phyloP scores from a whole-genome alignment of 2,888 invertebrate species.

The Teleogryllus oceanicus region DNA sequence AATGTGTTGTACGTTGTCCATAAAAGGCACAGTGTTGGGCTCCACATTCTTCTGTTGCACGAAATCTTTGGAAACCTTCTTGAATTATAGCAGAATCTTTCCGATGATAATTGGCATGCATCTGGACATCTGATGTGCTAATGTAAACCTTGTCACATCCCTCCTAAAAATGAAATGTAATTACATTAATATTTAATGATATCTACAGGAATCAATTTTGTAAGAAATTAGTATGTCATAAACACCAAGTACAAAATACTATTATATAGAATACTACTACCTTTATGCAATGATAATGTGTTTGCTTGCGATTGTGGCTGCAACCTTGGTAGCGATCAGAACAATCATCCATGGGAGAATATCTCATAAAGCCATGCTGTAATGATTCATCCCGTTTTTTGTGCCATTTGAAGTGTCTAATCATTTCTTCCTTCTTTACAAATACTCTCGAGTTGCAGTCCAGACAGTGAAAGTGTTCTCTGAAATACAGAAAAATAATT shows the following conservation, averaged over 20 bases:
- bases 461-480: conserved; percentile 93
- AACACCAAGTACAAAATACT: not conserved
- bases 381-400: conserved; percentile 96
- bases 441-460: conserved; percentile 82
- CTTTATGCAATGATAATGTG: conserved; percentile 96
- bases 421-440: conserved; percentile 98
- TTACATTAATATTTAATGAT: not conserved
- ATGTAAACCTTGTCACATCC: conserved; percentile 92
- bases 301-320: conserved; percentile 89
- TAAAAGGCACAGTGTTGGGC: conserved; percentile 87
- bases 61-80: conserved; percentile 94
- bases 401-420: conserved; percentile 98
- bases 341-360: conserved; percentile 94
- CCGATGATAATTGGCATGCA: conserved; percentile 98
- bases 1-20: conserved; percentile 94
- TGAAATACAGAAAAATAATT: conserved; percentile 42
- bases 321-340: conserved; percentile 79
- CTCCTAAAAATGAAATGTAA: conserved; percentile 45
- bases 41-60: conserved; percentile 94
- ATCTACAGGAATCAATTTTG: conserved; percentile 22
- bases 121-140: conserved; percentile 97
- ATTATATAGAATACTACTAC: conserved; percentile 45
- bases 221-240: not conserved
- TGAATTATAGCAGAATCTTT: conserved; percentile 97
- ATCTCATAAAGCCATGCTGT: conserved; percentile 91